A percentile compares a stretch with the other conserved stretches of the same genome.
phyloP scores from a whole-genome alignment of 2,113 vertebrate species.

The Odocoileus hemionus region DNA sequence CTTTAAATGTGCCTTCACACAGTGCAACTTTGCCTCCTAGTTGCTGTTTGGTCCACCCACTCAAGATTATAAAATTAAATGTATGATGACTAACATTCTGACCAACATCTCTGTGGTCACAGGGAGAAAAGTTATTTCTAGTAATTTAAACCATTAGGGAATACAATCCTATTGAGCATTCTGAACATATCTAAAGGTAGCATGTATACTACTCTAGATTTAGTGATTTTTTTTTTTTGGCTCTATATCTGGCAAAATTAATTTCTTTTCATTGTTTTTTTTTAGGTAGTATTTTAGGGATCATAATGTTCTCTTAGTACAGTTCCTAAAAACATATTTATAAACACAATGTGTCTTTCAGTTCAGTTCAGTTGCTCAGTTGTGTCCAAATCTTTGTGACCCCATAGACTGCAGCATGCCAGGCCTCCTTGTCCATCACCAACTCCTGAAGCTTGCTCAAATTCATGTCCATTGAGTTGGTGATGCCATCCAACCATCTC shows the following conservation, averaged over 20 bases:
- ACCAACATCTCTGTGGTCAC: not conserved
- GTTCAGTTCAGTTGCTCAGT: not conserved
- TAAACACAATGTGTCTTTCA: not conserved
- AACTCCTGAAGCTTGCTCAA: not conserved
- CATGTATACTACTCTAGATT: not conserved
- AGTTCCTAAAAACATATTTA: not conserved
- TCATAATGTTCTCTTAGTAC: not conserved
- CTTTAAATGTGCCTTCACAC: not conserved
- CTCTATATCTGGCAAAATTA: not conserved
- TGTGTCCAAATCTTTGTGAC: not conserved
- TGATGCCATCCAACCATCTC: not conserved
- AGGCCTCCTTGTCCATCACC: not conserved
- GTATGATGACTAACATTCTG: not conserved
- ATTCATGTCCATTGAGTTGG: not conserved
- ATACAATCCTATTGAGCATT: not conserved
- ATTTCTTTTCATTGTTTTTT: not conserved
- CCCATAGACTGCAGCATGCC: not conserved
- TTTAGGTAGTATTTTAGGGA: not conserved
- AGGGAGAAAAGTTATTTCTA: slow-evolving; percentile 1
- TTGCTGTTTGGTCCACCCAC: not conserved
- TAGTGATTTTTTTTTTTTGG: not conserved
- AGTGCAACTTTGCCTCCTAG: not conserved
- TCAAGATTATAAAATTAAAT: not conserved
- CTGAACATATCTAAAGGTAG: not conserved
- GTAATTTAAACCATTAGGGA: not conserved